Evolutionary conservation across 2,888 invertebrate genomes (phyloP).

Genomic region (Pseudoips prasinana): DNA sequence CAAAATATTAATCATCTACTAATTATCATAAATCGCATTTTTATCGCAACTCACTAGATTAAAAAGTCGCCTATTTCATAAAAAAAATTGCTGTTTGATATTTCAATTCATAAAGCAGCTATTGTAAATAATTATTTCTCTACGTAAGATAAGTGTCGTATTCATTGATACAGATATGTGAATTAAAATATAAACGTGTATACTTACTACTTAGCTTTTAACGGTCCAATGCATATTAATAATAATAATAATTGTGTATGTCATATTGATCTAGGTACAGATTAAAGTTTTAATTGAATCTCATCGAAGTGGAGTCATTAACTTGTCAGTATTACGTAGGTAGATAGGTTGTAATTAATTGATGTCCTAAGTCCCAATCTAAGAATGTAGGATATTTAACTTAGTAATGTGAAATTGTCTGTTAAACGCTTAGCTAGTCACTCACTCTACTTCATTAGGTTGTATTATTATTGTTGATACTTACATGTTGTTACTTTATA

Average conservation of each 20-base stretch:
- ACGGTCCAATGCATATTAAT: constrained; percentile 40
- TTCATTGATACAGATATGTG: not conserved
- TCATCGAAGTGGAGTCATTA: constrained; percentile 32
- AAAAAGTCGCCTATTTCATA: not conserved
- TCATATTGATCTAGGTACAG: constrained; percentile 29
- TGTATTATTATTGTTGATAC: constrained; percentile 29
- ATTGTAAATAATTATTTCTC: constrained; percentile 24
- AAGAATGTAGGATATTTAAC: constrained; percentile 53
- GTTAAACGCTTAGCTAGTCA: constrained; percentile 33
- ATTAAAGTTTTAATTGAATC: constrained; percentile 27
- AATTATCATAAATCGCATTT: no score
- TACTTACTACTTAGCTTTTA: constrained; percentile 40
- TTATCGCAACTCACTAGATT: no score
- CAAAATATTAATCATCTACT: no score
- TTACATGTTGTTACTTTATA: constrained; percentile 25
- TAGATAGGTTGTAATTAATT: constrained; percentile 39
- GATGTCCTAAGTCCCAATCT: constrained; percentile 63
- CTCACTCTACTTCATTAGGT: constrained; percentile 24
- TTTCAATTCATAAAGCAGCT: constrained; percentile 11
- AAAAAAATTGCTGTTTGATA: constrained; percentile 10
- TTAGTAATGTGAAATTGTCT: constrained; percentile 29
- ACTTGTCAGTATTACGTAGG: constrained; percentile 45
- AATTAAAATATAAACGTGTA: not conserved
- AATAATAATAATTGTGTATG: constrained; percentile 31
- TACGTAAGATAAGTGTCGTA: not conserved